Evolutionary conservation across 2,888 invertebrate genomes (phyloP).

Genomic region (Lithophane ornitopus): DNA sequence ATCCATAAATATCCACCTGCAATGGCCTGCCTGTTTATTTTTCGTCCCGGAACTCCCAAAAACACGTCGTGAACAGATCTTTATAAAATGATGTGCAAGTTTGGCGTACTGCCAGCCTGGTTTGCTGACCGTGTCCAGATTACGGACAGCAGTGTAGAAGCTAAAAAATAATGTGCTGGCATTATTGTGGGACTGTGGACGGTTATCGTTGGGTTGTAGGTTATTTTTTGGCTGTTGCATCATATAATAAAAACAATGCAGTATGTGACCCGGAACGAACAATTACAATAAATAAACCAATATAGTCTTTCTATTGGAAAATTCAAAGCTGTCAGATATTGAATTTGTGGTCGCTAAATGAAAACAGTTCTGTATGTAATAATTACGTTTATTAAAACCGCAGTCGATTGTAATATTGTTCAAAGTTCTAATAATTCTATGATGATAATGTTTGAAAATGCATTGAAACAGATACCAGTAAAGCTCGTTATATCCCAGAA

Average conservation of each 20-base stretch:
- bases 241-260: not conserved
- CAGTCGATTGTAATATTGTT: not conserved
- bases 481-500: not conserved
- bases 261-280: not conserved
- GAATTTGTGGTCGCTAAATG: no score
- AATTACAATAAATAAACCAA: not conserved
- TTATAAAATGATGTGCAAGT: slow-evolving; percentile 57
- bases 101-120: slow-evolving; percentile 58
- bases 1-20: slow-evolving; percentile 37
- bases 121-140: slow-evolving; percentile 56
- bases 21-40: slow-evolving; percentile 40
- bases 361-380: not conserved
- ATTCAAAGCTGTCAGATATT: not conserved
- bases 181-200: slow-evolving; percentile 28
- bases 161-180: slow-evolving; percentile 35
- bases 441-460: not conserved
- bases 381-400: not conserved
- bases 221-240: not conserved
- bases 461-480: not conserved
- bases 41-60: slow-evolving; percentile 43
- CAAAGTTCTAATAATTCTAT: no score
- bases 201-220: not conserved
- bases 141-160: slow-evolving; percentile 25
- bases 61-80: slow-evolving; percentile 60
- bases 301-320: not conserved